Base-by-base conservation (phyloP, 2,888 invertebrate genomes). In the Watsonalla binaria region DNA sequence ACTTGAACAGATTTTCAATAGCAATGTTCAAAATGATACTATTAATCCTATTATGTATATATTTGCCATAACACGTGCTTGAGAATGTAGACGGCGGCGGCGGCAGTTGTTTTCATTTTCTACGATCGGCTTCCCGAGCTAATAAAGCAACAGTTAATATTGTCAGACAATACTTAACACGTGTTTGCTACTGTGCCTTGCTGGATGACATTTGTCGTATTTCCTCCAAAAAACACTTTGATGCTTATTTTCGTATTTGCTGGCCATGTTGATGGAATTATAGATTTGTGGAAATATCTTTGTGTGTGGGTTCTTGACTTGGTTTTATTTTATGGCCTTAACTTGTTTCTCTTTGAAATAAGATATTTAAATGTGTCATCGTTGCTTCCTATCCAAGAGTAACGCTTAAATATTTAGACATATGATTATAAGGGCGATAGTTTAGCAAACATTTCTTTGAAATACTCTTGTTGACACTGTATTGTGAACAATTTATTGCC, bases 181-280 rank as follows among this genome's bases (percentile, higher is more conserved):
- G 78, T 90, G 90, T 90, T 87, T 76, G 86, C 83, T 76, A 78
- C 85, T 81, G 82, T 76, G 82, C 75, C 76, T 78, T 76, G 78
- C 77, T 80, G 82, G 74, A 80, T 76, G 82, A 86, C 85, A 87
- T 86, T 87, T 86, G 86, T 86, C 82, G 84, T 78, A 80, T 85
- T 81, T 72, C 78, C 76, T 82, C 78, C 86, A 86, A 88, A 88
- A 88, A 87, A 88, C 80, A 82, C 89, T 89, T 90, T 89, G 89
- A 89, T 82, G 87, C 83, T 87, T 89, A 90, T 90, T 90, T 89
- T 88, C 83, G 89, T 89, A 83, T 86, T 86, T 80, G 84, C 82
- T 74, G 62, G 74, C 68, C 72, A 77, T 78, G 89, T 76, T 83
- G 89, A 90, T 81, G 71, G 89, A 89, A 84, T 86, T 89, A 90